Evolutionary conservation across 1,140 invertebrate genomes (phyloP).

Genomic region (Diuraphis noxia): DNA sequence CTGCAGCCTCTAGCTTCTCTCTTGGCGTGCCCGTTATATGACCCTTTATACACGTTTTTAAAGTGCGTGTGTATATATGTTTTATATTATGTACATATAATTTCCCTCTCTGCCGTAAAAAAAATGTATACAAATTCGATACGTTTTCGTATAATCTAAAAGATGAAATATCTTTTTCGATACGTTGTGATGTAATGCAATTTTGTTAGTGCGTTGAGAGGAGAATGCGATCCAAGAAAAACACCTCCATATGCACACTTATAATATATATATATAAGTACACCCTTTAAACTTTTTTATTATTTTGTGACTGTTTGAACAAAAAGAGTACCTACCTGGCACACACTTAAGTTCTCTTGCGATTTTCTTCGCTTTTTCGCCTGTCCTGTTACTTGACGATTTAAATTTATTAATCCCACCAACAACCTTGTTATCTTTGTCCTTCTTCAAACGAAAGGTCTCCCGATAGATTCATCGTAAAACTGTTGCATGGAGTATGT

Average conservation of each 20-base stretch:
- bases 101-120: background rate
- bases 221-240: background rate
- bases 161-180: background rate
- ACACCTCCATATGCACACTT: background rate
- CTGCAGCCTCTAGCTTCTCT: background rate
- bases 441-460: background rate
- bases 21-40: background rate
- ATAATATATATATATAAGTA: background rate
- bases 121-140: background rate
- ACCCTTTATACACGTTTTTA: background rate
- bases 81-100: background rate
- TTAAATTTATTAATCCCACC: background rate
- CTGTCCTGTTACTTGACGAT: background rate
- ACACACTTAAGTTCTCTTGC: background rate
- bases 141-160: background rate
- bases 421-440: background rate
- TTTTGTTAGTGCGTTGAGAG: background rate
- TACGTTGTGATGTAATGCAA: background rate
- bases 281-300: background rate
- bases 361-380: background rate
- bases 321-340: background rate
- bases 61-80: background rate
- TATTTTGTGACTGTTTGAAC: background rate
- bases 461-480: background rate
- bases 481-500: background rate